A percentile compares a stretch with the other conserved stretches of the same genome.
Evolutionary conservation across 2,797 vertebrate genomes (phyloP).

Genomic region (Falco berigora): DNA sequence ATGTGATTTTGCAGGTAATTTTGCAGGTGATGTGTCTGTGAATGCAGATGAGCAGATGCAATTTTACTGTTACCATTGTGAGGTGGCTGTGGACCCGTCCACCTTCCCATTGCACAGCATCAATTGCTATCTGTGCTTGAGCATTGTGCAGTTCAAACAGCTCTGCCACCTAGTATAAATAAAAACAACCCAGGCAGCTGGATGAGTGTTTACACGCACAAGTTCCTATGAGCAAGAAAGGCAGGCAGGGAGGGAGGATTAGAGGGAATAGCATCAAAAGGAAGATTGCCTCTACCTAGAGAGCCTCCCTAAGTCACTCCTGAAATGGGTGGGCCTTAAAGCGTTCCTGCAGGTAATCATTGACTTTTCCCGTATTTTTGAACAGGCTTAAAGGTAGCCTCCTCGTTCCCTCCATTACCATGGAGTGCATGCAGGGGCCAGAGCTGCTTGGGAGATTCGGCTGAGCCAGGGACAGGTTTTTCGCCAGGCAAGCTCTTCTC

Average conservation of each 20-base stretch:
- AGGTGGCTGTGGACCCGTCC: rapidly evolving
- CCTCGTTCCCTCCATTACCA: not conserved
- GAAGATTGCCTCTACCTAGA: not conserved
- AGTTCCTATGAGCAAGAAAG: not conserved
- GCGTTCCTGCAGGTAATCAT: not conserved
- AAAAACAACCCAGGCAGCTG: not conserved
- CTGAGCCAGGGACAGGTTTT: not conserved
- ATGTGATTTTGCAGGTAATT: not conserved
- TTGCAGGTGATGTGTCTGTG: not conserved
- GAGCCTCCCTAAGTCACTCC: not conserved
- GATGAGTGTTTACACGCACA: not conserved
- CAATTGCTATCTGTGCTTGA: rapidly evolving
- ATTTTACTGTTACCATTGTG: not conserved
- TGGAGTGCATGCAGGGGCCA: not conserved
- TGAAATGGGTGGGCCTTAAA: not conserved
- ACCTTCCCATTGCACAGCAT: rapidly evolving
- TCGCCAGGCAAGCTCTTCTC: not conserved
- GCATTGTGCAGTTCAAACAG: not conserved
- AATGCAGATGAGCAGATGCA: not conserved
- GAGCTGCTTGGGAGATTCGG: not conserved
- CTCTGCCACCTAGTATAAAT: not conserved
- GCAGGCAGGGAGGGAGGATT: not conserved
- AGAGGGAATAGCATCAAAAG: not conserved
- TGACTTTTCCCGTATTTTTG: not conserved
- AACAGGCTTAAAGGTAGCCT: not conserved